Percentiles rank a stretch among this genome's conserved stretches.
Conservation (phyloP, 1,140 invertebrate species). For the Saxidomus purpurata region DNA sequence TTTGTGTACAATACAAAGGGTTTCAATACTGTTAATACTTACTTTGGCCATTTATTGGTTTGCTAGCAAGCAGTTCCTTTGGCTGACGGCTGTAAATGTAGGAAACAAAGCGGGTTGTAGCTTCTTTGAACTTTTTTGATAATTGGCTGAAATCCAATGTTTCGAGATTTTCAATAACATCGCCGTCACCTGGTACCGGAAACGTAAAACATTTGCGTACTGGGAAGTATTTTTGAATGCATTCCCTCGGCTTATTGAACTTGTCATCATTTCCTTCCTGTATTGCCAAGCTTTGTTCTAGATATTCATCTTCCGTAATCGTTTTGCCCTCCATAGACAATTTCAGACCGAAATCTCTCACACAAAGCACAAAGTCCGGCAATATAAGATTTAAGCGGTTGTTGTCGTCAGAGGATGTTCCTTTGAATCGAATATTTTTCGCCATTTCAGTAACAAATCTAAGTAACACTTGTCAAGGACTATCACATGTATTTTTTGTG, state of each 20-base stretch:
- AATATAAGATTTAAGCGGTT: not conserved
- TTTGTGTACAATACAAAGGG: too few species aligned
- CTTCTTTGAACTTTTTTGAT: not conserved
- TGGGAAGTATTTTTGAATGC: too few species aligned
- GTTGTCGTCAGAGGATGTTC: not conserved
- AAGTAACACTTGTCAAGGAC: too few species aligned
- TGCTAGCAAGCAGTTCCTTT: not conserved
- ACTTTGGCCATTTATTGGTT: not conserved
- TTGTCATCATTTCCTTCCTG: not conserved
- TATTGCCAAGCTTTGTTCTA: not conserved
- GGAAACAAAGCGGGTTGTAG: not conserved
- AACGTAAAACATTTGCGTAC: too few species aligned
- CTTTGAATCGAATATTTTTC: not conserved
- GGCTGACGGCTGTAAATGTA: not conserved
- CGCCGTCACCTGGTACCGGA: too few species aligned
- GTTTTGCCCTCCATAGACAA: not conserved
- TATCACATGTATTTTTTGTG: too few species aligned
- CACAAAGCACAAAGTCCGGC: too few species aligned
- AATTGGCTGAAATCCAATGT: not conserved
- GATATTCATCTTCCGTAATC: conserved; percentile 6
- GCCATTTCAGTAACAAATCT: too few species aligned
- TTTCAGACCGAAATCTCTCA: too few species aligned
- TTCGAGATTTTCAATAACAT: not conserved
- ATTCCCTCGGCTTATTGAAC: too few species aligned
- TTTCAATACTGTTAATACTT: too few species aligned